Evolutionary conservation across 2,797 vertebrate species (phyloP).

Genomic region (Onychomys leucogaster): DNA sequence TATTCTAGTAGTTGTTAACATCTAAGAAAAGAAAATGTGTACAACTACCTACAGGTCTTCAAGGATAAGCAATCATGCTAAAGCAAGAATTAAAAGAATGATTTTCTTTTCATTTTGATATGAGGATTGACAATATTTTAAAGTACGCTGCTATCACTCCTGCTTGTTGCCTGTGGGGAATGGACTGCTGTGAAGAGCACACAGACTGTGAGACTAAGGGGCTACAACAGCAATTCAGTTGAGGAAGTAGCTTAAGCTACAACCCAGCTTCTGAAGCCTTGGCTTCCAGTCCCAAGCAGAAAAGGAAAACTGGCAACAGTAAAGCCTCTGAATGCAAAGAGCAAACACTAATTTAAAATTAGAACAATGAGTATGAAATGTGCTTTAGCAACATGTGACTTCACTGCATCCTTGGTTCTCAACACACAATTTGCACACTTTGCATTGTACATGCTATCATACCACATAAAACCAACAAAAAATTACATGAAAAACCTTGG

Average conservation of each 20-base stretch:
- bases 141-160: background rate
- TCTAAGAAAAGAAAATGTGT: background rate
- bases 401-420: background rate
- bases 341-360: background rate
- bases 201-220: background rate
- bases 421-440: background rate
- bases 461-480: background rate
- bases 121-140: background rate
- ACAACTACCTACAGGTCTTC: background rate
- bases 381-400: background rate
- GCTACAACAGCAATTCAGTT: background rate
- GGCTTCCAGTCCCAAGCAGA: background rate
- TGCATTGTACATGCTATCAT: background rate
- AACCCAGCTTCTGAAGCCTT: background rate
- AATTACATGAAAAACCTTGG: background rate
- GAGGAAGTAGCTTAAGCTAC: background rate
- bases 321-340: background rate
- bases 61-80: background rate
- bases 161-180: background rate
- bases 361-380: background rate
- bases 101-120: background rate
- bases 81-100: background rate
- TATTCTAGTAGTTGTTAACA: constrained; percentile 3
- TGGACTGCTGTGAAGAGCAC: background rate
- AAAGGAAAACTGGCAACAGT: background rate